Evolutionary conservation across 2,797 vertebrate species (phyloP).

Genomic region (Gallirallus australis): DNA sequence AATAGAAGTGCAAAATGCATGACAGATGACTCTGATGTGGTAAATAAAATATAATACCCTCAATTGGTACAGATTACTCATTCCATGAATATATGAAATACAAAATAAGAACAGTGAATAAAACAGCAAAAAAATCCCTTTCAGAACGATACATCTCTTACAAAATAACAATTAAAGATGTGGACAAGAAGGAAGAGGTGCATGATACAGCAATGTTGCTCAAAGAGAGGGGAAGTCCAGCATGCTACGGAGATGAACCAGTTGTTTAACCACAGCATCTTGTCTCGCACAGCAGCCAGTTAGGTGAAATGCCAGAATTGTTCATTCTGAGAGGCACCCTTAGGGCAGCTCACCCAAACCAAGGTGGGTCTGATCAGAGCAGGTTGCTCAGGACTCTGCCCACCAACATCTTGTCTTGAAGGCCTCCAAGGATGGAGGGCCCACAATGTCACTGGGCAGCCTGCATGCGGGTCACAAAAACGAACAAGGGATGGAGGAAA

Average conservation of each 20-base stretch:
- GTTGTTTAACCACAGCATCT: accelerated
- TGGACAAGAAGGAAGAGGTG: not conserved
- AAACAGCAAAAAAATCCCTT: not conserved
- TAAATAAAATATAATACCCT: constrained; percentile 36
- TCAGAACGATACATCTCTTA: not conserved
- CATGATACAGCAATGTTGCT: not conserved
- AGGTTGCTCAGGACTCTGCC: accelerated
- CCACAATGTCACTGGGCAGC: not conserved
- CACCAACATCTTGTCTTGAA: not conserved
- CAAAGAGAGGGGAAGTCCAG: not conserved
- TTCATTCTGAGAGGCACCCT: accelerated
- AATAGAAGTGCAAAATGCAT: constrained; percentile 4
- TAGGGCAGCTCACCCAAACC: accelerated
- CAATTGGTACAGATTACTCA: constrained; percentile 6
- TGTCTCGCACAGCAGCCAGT: accelerated
- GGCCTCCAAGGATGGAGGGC: not conserved
- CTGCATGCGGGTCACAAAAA: not conserved
- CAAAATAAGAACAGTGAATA: not conserved
- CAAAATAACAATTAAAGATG: not conserved
- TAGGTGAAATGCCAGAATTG: not conserved
- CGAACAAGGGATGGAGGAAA: accelerated
- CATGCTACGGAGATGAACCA: accelerated
- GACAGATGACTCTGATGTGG: not conserved
- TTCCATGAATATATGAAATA: constrained; percentile 2
- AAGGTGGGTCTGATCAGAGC: not conserved